phyloP scores from a whole-genome alignment of 2,113 vertebrate species.

The Antennarius striatus region DNA sequence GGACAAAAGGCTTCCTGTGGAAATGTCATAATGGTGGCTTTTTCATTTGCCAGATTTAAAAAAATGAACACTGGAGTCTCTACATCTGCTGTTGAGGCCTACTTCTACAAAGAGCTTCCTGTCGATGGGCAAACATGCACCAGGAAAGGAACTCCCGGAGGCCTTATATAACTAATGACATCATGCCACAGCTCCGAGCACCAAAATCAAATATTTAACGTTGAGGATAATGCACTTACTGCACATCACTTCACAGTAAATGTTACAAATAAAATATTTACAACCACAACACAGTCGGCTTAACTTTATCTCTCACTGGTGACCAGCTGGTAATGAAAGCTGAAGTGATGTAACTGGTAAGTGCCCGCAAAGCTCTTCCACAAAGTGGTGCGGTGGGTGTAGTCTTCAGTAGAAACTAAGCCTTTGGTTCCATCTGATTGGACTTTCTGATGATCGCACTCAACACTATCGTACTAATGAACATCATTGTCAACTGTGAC shows the following conservation, averaged over 20 bases:
- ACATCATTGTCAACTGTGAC: not conserved
- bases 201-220: constrained; percentile 70
- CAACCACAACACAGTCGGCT: constrained; percentile 28
- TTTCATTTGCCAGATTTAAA: too few species aligned
- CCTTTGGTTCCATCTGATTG: not conserved
- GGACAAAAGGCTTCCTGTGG: too few species aligned
- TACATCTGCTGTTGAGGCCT: not conserved
- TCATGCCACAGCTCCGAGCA: constrained; percentile 19
- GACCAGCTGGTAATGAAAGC: constrained; percentile 12
- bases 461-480: too few species aligned
- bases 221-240: constrained; percentile 18
- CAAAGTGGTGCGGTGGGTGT: constrained; percentile 28
- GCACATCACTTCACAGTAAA: constrained; percentile 14
- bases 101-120: not conserved
- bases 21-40: not conserved
- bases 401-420: constrained; percentile 18
- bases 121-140: not conserved
- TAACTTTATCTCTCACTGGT: not conserved
- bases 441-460: not conserved
- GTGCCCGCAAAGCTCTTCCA: constrained; percentile 23
- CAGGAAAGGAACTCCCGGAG: constrained; percentile 1
- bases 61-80: too few species aligned
- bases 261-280: constrained; percentile 54
- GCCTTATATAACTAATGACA: constrained; percentile 60
- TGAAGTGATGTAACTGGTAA: not conserved